These are phyloP conservation scores for Cancer borealis DNA, from an alignment of 2,888 invertebrate genomes.

Conservation along the genomic window DNA sequence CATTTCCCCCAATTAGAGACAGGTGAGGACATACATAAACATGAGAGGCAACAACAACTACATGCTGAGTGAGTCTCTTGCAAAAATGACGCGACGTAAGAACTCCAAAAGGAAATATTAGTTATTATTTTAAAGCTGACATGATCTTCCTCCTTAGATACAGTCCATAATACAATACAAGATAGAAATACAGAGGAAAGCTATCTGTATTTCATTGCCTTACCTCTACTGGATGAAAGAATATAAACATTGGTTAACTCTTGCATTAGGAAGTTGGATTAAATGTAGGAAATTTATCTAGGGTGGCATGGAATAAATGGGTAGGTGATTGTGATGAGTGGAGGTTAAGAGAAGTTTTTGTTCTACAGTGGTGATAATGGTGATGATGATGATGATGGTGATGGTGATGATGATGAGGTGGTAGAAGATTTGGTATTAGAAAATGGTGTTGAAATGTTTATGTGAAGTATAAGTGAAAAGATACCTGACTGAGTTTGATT, in stretches of 20 bases:
- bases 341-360: not conserved
- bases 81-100: not conserved
- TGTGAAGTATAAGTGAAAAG: no score
- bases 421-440: not conserved
- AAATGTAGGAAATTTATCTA: not conserved
- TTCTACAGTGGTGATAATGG: no score
- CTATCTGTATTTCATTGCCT: not conserved
- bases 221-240: not conserved
- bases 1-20: constrained; percentile 33
- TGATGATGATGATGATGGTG: no score
- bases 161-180: not conserved
- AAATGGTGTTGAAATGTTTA: not conserved
- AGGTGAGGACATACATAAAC: not conserved
- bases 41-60: not conserved
- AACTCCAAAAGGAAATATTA: not conserved
- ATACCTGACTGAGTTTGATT: not conserved
- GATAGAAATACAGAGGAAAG: not conserved
- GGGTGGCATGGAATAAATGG: not conserved
- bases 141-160: not conserved
- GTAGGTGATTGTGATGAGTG: not conserved
- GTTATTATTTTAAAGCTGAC: not conserved
- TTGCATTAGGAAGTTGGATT: not conserved
- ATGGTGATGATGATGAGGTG: not conserved
- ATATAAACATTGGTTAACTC: not conserved
- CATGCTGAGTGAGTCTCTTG: not conserved